Percentiles rank a stretch among this genome's conserved stretches.
Evolutionary conservation across 2,797 vertebrate species (phyloP).

Genomic region (Telmatherina bonti): DNA sequence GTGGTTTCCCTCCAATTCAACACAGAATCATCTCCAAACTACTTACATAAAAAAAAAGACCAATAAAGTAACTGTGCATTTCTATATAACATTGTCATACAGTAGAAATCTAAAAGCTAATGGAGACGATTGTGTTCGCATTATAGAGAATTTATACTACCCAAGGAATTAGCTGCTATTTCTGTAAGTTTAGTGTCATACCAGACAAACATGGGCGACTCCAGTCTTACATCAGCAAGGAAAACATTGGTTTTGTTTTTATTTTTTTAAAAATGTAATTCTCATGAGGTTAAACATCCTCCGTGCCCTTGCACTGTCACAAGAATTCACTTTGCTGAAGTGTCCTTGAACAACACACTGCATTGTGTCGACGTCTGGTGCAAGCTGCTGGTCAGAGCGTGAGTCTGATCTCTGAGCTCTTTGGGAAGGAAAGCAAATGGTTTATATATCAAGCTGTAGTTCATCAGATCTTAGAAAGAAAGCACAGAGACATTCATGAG

Average conservation of each 20-base stretch:
- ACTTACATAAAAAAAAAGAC: constrained; percentile 24
- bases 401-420: constrained; percentile 15
- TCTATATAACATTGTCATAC: constrained; percentile 10
- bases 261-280: not conserved
- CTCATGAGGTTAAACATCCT: not conserved
- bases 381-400: constrained; percentile 16
- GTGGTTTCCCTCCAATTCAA: constrained; percentile 58
- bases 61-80: constrained; percentile 26
- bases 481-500: not conserved
- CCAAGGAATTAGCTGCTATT: not conserved
- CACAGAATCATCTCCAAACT: constrained; percentile 73
- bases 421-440: not conserved
- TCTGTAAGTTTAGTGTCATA: constrained; percentile 11
- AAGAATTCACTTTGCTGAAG: not conserved
- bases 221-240: not conserved
- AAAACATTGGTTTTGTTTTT: not conserved
- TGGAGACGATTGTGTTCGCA: constrained; percentile 15
- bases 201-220: not conserved
- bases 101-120: constrained; percentile 18
- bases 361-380: constrained; percentile 1
- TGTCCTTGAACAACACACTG: constrained; percentile 22
- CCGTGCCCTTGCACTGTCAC: not conserved
- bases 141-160: constrained; percentile 1
- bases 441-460: constrained; percentile 1
- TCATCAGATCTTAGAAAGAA: constrained; percentile 2